phyloP scores from a whole-genome alignment of 2,797 vertebrate genomes.

The Hemibagrus guttatus region DNA sequence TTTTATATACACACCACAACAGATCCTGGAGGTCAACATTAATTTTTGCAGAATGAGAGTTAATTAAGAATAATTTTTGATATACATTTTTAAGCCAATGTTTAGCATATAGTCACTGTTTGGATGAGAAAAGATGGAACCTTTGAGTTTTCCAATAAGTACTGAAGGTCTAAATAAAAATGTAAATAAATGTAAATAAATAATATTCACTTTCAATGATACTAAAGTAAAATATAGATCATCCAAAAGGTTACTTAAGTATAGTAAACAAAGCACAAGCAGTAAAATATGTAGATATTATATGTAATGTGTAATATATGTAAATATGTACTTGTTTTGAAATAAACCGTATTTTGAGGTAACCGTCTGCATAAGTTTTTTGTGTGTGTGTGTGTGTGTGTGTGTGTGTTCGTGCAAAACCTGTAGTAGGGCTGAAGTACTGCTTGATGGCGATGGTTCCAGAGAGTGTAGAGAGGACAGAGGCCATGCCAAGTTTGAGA shows the following conservation, averaged over 20 bases:
- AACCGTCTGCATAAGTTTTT: neutral
- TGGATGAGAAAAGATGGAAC: neutral
- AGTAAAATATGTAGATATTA: neutral
- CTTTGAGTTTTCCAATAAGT: neutral
- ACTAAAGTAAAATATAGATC: neutral
- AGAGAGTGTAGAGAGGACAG: slow-evolving; percentile 89
- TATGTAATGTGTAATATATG: too few species aligned
- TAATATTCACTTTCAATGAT: too few species aligned
- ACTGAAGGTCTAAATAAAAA: neutral
- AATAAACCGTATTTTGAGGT: neutral
- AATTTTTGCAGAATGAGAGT: neutral
- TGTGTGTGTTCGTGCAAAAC: slow-evolving; percentile 63
- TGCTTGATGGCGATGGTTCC: slow-evolving; percentile 94
- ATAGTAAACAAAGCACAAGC: neutral
- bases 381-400: neutral
- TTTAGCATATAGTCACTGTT: neutral
- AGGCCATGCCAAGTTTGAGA: slow-evolving; percentile 91
- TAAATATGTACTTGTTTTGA: too few species aligned
- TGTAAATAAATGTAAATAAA: neutral
- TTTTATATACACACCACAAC: neutral
- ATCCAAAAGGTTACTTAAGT: neutral
- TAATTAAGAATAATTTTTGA: neutral
- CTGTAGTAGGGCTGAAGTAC: slow-evolving; percentile 84
- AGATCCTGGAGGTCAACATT: neutral
- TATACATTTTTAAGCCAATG: neutral